Conservation (phyloP, 2,797 vertebrate species). For the Coregonus suidteri region DNA sequence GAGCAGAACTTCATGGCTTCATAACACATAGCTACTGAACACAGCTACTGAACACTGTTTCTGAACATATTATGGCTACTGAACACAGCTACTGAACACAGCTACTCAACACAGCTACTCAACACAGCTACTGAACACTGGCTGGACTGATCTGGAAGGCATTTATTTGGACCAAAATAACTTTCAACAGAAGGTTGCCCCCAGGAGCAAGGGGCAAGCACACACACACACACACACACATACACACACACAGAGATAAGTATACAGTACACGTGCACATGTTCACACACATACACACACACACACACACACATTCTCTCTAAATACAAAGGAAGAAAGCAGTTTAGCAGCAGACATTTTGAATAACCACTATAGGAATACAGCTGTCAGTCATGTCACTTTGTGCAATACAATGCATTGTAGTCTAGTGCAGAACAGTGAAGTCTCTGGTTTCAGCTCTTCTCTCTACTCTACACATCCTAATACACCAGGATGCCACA, state of each 20-base stretch:
- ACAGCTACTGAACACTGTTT: neutral
- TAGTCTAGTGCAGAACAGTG: neutral
- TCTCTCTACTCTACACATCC: neutral
- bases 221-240: neutral
- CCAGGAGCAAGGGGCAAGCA: slow-evolving; percentile 12
- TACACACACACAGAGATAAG: slow-evolving; percentile 17
- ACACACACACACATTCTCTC: too few relatives aligned
- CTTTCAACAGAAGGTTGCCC: slow-evolving; percentile 48
- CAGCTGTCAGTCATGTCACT: neutral
- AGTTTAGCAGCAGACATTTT: neutral
- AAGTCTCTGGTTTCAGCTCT: neutral
- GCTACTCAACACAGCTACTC: too few relatives aligned
- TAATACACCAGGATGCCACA: slow-evolving; percentile 1
- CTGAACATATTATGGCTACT: neutral
- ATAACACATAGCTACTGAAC: neutral
- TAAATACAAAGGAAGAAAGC: neutral
- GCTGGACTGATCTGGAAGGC: slow-evolving; percentile 43
- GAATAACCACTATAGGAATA: neutral
- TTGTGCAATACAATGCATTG: neutral
- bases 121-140: too few relatives aligned
- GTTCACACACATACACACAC: neutral
- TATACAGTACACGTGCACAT: slow-evolving; percentile 5
- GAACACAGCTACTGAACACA: neutral
- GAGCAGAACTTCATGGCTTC: neutral
- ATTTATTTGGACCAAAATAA: slow-evolving; percentile 51